These are phyloP conservation scores for Chaenocephalus aceratus DNA, from an alignment of 2,113 vertebrate genomes.

Conservation along the genomic window DNA sequence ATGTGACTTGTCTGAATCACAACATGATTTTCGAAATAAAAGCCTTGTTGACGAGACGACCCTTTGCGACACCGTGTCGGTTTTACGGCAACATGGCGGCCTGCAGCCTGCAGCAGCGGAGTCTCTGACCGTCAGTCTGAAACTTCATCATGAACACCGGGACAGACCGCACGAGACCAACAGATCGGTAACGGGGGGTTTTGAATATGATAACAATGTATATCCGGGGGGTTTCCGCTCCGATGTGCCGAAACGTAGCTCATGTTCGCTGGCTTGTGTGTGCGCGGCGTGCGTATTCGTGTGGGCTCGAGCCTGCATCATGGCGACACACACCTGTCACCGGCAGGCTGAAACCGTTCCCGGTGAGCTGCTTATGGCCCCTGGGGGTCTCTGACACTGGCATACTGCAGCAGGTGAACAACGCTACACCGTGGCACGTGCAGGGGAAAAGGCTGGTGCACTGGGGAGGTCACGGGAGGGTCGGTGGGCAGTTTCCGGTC, in stretches of 20 bases:
- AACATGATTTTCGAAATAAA: slow-evolving; percentile 33
- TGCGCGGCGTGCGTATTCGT: slow-evolving; percentile 17
- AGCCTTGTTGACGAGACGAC: background rate
- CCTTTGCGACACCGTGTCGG: slow-evolving; percentile 58
- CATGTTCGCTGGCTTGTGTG: slow-evolving; percentile 16
- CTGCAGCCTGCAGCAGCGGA: background rate
- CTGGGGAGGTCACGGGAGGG: slow-evolving; percentile 42
- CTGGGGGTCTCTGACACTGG: slow-evolving; percentile 10
- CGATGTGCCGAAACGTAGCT: slow-evolving; percentile 6
- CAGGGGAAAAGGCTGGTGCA: background rate
- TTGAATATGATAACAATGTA: slow-evolving; percentile 44
- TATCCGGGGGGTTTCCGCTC: slow-evolving; percentile 19
- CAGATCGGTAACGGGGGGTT: slow-evolving; percentile 35
- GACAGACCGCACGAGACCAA: background rate
- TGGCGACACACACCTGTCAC: slow-evolving; percentile 61
- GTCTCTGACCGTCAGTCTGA: slow-evolving; percentile 4
- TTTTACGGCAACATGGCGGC: slow-evolving; percentile 81
- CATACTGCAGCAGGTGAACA: slow-evolving; percentile 1
- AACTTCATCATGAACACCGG: slow-evolving; percentile 16
- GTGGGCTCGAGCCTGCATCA: slow-evolving; percentile 28
- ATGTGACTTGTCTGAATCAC: background rate
- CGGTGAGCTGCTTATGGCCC: slow-evolving; percentile 19
- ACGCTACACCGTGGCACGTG: background rate
- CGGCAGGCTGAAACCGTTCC: background rate
- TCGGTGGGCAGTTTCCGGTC: slow-evolving; percentile 20